These are phyloP conservation scores for Drosophila melanica DNA, from an alignment of 1,140 invertebrate species.

Conservation along the genomic window DNA sequence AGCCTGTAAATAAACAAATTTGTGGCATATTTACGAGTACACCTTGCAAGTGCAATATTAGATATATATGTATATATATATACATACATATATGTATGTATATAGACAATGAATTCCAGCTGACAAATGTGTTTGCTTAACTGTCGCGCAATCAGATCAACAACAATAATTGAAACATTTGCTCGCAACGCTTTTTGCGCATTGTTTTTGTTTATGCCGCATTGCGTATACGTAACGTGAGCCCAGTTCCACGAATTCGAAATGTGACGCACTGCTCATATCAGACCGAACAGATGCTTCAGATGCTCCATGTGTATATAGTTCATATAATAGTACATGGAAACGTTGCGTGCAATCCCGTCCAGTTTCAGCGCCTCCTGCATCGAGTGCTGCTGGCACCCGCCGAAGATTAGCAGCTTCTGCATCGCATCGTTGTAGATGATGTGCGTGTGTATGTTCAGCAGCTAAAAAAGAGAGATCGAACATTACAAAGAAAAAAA, in stretches of 20 bases:
- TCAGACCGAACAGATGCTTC: constrained; percentile 57
- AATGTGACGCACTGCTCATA: constrained; percentile 17
- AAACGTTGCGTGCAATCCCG: constrained; percentile 43
- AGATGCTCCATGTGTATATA: constrained; percentile 51
- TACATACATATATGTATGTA: not conserved
- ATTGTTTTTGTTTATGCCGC: constrained; percentile 27
- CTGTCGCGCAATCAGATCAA: not conserved
- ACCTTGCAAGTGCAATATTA: not conserved
- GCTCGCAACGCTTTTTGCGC: too few species aligned
- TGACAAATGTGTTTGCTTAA: constrained; percentile 38
- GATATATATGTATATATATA: not conserved
- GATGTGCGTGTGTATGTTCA: constrained; percentile 50
- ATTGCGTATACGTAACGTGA: constrained; percentile 46
- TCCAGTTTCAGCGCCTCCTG: constrained; percentile 48
- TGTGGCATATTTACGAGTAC: constrained; percentile 51
- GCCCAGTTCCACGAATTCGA: constrained; percentile 2
- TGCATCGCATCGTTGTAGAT: constrained; percentile 54
- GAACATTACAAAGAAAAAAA: not conserved
- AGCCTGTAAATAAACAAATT: constrained; percentile 72
- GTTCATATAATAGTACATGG: constrained; percentile 52
- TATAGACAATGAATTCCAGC: constrained; percentile 36
- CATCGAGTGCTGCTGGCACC: constrained; percentile 42
- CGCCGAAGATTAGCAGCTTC: constrained; percentile 43
- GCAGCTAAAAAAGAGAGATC: constrained; percentile 20
- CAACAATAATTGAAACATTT: too few species aligned